phyloP scores from a whole-genome alignment of 2,888 invertebrate genomes.

The Diadromus collaris region DNA sequence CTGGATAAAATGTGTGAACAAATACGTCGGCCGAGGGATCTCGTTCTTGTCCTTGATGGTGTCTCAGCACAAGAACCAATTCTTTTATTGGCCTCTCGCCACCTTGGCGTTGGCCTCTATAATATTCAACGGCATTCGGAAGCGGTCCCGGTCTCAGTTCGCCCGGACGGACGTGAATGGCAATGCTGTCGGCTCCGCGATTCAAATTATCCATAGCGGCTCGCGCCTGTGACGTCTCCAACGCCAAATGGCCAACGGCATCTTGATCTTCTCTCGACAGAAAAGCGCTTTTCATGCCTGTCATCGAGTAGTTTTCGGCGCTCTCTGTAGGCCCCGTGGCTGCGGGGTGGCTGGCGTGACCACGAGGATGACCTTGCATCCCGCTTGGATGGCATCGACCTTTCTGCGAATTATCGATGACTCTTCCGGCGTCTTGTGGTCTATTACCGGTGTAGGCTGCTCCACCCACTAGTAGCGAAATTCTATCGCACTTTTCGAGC shows the following conservation, averaged over 20 bases:
- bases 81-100: slow-evolving; percentile 37
- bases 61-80: slow-evolving; percentile 66
- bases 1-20: slow-evolving; percentile 1
- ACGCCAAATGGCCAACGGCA: slow-evolving; percentile 61
- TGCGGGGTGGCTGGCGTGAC: slow-evolving; percentile 66
- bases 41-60: slow-evolving; percentile 52
- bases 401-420: slow-evolving; percentile 70
- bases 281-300: slow-evolving; percentile 67
- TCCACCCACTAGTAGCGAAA: slow-evolving; percentile 68
- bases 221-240: slow-evolving; percentile 49
- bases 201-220: slow-evolving; percentile 65
- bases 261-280: slow-evolving; percentile 67
- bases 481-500: slow-evolving; percentile 52
- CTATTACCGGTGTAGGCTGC: slow-evolving; percentile 67
- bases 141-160: slow-evolving; percentile 36
- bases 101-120: slow-evolving; percentile 20
- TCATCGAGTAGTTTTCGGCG: slow-evolving; percentile 69
- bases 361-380: slow-evolving; percentile 69
- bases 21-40: slow-evolving; percentile 67
- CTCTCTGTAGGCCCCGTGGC: slow-evolving; percentile 61
- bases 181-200: slow-evolving; percentile 5
- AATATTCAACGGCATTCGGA: slow-evolving; percentile 64
- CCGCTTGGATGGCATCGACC: slow-evolving; percentile 50
- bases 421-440: slow-evolving; percentile 49
- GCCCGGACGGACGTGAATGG: slow-evolving; percentile 4